Evolutionary conservation across 2,888 invertebrate species (phyloP).

Genomic region (Scaptomyza flava): DNA sequence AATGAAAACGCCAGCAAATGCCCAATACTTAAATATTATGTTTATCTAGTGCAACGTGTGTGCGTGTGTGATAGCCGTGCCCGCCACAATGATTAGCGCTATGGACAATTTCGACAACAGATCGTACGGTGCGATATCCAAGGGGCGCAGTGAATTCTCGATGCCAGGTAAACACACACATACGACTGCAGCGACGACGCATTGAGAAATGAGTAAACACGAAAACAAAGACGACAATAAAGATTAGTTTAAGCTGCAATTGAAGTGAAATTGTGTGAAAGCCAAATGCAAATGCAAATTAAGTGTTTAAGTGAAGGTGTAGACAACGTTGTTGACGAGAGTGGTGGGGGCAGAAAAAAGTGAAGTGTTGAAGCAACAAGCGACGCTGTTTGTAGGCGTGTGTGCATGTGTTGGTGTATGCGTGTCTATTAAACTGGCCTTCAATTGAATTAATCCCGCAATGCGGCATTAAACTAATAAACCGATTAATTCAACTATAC

Average conservation of each 20-base stretch:
- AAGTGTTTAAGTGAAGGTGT: slow-evolving; percentile 2
- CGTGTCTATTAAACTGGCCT: slow-evolving; percentile 56
- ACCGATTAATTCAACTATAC: slow-evolving; percentile 53
- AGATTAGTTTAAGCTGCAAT: slow-evolving; percentile 62
- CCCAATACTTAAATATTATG: slow-evolving; percentile 47
- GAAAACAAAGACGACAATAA: slow-evolving; percentile 54
- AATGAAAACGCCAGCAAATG: slow-evolving; percentile 62
- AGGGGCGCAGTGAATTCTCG: slow-evolving; percentile 83
- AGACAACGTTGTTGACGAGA: background rate
- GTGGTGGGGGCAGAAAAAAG: background rate
- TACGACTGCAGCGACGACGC: slow-evolving; percentile 25
- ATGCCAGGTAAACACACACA: slow-evolving; percentile 81
- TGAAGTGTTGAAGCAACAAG: slow-evolving; percentile 64
- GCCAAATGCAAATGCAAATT: slow-evolving; percentile 39
- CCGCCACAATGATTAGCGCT: slow-evolving; percentile 82
- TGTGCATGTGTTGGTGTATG: slow-evolving; percentile 23
- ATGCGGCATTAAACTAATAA: slow-evolving; percentile 64
- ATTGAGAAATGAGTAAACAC: slow-evolving; percentile 43
- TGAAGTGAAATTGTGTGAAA: slow-evolving; percentile 59
- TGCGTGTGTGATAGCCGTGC: slow-evolving; percentile 54
- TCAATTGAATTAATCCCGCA: slow-evolving; percentile 67
- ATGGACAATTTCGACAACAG: slow-evolving; percentile 83
- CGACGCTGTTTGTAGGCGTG: slow-evolving; percentile 51
- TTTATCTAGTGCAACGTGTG: slow-evolving; percentile 50
- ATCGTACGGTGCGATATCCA: slow-evolving; percentile 83